Conservation (phyloP, 2,113 vertebrate species). For the Tragelaphus scriptus region DNA sequence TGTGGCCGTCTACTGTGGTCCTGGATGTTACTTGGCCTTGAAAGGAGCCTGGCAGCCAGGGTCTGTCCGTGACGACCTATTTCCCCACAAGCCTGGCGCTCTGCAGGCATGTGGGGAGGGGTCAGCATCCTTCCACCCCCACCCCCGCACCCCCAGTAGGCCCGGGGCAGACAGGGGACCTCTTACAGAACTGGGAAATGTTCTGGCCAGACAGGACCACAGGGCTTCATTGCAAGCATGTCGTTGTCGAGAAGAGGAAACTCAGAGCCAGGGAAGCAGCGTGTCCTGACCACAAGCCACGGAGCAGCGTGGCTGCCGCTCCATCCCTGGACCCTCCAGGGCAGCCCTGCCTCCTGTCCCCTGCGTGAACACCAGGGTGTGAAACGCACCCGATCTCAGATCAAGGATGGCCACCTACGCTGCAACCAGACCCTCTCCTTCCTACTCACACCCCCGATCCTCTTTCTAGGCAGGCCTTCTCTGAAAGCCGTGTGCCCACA, state of each 20-base stretch:
- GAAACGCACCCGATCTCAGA: neutral
- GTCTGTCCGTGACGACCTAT: neutral
- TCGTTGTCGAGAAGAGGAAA: neutral
- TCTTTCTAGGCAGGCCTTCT: neutral
- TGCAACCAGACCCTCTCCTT: neutral
- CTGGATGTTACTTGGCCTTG: slow-evolving; percentile 14
- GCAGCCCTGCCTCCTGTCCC: neutral
- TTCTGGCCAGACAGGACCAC: neutral
- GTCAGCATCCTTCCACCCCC: neutral
- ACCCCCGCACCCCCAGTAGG: neutral
- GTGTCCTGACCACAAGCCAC: neutral
- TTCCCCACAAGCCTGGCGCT: neutral
- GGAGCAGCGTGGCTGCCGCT: rapidly evolving
- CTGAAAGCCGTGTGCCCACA: neutral
- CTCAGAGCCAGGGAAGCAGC: neutral
- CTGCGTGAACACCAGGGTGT: neutral
- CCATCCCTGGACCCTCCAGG: neutral
- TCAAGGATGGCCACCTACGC: neutral
- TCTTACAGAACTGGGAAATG: neutral
- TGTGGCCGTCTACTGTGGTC: neutral
- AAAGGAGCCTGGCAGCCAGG: neutral
- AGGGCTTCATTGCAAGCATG: neutral
- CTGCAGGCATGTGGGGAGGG: rapidly evolving
- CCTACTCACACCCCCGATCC: neutral
- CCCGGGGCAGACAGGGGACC: neutral